These are phyloP conservation scores for Oryzias curvinotus DNA, from an alignment of 2,113 vertebrate genomes.

Conservation along the genomic window DNA sequence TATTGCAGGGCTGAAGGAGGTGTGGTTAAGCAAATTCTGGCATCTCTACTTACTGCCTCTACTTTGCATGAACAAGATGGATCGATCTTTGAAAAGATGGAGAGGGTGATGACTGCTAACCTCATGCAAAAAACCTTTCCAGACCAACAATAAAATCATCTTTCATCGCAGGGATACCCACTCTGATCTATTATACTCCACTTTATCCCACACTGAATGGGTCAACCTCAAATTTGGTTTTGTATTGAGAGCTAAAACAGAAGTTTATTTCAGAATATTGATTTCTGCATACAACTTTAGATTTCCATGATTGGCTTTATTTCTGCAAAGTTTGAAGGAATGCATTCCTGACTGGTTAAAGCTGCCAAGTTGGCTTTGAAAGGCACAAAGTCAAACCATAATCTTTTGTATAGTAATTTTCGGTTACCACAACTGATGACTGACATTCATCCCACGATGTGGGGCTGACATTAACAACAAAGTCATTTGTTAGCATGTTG, in stretches of 20 bases:
- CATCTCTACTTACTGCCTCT: no score
- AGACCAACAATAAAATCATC: constrained; percentile 38
- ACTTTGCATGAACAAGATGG: no score
- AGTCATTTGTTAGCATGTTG: constrained; percentile 62
- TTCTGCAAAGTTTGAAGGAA: constrained; percentile 4
- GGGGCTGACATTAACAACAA: constrained; percentile 69
- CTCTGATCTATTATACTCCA: constrained; percentile 52
- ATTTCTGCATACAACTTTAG: constrained; percentile 31
- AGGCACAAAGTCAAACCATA: constrained; percentile 50
- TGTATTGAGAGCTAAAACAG: constrained; percentile 29
- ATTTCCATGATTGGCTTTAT: constrained; percentile 21
- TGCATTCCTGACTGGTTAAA: constrained; percentile 4
- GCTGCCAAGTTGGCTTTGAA: constrained; percentile 28
- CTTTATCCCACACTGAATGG: constrained; percentile 62
- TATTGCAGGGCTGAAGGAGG: no score
- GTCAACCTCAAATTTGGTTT: constrained; percentile 45
- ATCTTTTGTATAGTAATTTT: constrained; percentile 40
- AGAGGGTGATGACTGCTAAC: constrained; percentile 67
- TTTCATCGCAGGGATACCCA: constrained; percentile 63
- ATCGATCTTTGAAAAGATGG: constrained; percentile 34
- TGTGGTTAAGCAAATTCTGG: no score
- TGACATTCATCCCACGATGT: constrained; percentile 49
- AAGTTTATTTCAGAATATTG: constrained; percentile 45
- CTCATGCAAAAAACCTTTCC: constrained; percentile 54
- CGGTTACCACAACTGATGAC: constrained; percentile 33